Evolutionary conservation across 2,888 invertebrate species (phyloP), one percentile per base, ranked within the genome.

Genomic region (Gordius sp.): DNA sequence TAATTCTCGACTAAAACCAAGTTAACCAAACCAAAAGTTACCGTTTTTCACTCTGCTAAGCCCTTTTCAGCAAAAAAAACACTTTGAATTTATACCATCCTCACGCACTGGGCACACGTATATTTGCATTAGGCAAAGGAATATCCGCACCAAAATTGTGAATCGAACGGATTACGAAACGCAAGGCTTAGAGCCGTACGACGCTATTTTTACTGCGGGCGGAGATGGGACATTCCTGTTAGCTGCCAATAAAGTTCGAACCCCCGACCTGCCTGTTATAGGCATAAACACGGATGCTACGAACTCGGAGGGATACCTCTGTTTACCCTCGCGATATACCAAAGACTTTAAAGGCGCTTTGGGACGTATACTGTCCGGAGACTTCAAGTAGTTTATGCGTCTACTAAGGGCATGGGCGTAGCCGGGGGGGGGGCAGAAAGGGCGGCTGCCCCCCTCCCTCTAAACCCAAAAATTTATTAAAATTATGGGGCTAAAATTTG

Each of bases 191-290:
- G 76, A 79, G 47, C 86, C 87, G 84, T 86, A 89, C 28, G 91
- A 93, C 71, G 69, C 70, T 8, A 65, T 74, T 2, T 66, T 74
- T 56, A 69, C 73, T 24, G 71, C 72, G 57, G 93, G 93, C 2
- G 97, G 97, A 0, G 97, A 97, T 69, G 97, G 97, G 0, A 97
- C 93, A 1, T 97, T 87, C 71, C 75, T 97, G 28, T 72, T 91
- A 63, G 86, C 87, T 0, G 85, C 93, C 2, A 83, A 81, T 65
- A 77, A 79, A 68, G 78, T 89, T 25, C 72, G 73, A 57, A 75
- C 79, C 62, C 73, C 71, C 64, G 75, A 77, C 61, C 89, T 83
- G 65, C 85, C 89, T n/a, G 80, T 97, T 59, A 78, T 97, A 63
- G 93, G 93, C 0, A 81, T 97, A 64, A 97, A 97, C 72, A 91